Evolutionary conservation across 2,113 vertebrate species (phyloP).

Genomic region (Phoenicopterus ruber): DNA sequence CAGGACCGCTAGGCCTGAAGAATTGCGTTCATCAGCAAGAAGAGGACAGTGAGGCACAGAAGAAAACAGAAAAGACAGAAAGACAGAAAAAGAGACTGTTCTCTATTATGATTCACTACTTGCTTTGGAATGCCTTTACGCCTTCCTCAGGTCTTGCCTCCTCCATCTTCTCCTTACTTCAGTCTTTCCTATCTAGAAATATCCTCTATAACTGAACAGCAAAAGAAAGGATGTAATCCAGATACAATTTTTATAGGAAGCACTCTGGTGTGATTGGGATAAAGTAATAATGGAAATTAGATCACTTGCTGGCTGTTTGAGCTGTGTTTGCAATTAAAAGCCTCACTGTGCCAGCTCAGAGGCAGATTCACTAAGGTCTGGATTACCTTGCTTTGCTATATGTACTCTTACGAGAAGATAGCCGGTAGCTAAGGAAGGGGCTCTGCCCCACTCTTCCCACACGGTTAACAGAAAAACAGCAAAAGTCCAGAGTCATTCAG

Average conservation of each 20-base stretch:
- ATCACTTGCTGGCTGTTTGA: background rate
- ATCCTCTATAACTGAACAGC: background rate
- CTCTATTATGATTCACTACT: background rate
- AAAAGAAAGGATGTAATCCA: background rate
- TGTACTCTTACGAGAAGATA: rapidly evolving
- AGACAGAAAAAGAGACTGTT: background rate
- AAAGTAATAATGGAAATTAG: background rate
- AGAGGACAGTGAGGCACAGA: background rate
- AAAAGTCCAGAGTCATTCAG: background rate
- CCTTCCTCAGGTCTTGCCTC: background rate
- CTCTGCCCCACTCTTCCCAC: background rate
- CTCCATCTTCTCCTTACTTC: background rate
- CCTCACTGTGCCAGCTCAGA: background rate
- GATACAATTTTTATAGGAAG: background rate
- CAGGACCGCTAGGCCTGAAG: background rate
- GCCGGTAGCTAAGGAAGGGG: background rate
- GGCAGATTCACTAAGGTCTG: background rate
- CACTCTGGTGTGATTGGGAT: background rate
- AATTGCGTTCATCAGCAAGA: background rate
- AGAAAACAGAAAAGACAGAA: background rate
- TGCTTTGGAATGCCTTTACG: background rate
- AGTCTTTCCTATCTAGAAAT: background rate
- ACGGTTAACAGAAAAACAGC: background rate
- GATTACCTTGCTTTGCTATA: background rate
- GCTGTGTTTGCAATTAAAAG: background rate